These are phyloP conservation scores for Hydra vulgaris DNA, from an alignment of 30 jellyfish, hydroid and myxozoan species.

Conservation along the genomic window DNA sequence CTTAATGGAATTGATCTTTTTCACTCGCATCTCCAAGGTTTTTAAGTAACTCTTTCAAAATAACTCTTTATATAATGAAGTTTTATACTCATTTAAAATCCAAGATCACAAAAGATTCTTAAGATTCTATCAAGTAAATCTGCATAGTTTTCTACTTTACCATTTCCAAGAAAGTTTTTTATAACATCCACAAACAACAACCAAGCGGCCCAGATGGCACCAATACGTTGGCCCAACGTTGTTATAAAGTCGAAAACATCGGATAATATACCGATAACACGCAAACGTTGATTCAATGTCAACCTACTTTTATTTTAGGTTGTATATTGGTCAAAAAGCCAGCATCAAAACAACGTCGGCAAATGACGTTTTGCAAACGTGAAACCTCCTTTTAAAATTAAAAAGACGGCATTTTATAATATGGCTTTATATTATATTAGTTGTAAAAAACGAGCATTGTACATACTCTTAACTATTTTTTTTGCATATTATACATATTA, in stretches of 20 bases:
- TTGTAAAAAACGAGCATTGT: background rate
- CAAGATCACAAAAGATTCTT: background rate
- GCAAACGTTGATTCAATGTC: background rate
- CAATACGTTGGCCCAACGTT: background rate
- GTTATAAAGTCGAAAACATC: background rate
- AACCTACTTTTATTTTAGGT: background rate
- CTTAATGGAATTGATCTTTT: background rate
- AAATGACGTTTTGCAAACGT: background rate
- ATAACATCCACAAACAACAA: background rate
- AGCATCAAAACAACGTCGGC: background rate
- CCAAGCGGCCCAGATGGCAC: background rate
- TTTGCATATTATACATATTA: background rate
- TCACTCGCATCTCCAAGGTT: background rate
- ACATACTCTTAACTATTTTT: background rate
- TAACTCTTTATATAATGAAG: background rate
- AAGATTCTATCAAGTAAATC: background rate
- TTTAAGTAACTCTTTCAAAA: background rate
- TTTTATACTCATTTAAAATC: background rate
- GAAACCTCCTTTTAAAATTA: background rate
- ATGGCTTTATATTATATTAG: background rate
- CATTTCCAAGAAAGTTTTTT: background rate
- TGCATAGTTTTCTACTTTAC: background rate
- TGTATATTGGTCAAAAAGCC: background rate
- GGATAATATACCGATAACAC: background rate
- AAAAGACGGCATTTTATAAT: background rate